Percentiles rank a stretch among this genome's conserved stretches.
phyloP scores from a whole-genome alignment of 2,113 vertebrate species.

The Marmota flaviventris region DNA sequence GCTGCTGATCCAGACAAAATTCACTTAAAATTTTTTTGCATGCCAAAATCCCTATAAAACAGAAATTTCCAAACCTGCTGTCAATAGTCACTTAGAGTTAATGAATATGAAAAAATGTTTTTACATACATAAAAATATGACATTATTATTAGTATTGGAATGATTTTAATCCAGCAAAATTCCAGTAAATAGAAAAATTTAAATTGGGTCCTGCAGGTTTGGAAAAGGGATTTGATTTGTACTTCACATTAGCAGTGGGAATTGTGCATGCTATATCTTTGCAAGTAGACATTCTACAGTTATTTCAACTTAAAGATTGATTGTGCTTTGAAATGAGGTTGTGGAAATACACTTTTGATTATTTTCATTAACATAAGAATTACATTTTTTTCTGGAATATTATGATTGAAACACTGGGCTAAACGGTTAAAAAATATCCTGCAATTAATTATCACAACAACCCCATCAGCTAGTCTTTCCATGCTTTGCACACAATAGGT shows the following conservation, averaged over 20 bases:
- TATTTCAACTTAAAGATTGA: conserved; percentile 42
- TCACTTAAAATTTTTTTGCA: conserved; percentile 69
- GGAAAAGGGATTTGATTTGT: not conserved
- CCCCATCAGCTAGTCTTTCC: not conserved
- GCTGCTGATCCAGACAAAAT: conserved; percentile 74
- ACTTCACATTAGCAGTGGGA: not conserved
- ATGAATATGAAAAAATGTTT: conserved; percentile 63
- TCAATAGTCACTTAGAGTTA: conserved; percentile 69
- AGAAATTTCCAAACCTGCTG: conserved; percentile 50
- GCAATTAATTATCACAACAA: not conserved
- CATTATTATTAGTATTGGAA: conserved; percentile 69
- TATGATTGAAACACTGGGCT: not conserved
- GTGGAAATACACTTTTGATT: not conserved
- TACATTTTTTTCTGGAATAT: not conserved
- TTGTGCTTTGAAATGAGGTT: not conserved
- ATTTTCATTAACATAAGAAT: not conserved
- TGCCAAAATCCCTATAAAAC: conserved; percentile 66
- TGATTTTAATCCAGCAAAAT: conserved; percentile 66
- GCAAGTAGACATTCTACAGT: not conserved
- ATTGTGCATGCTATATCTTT: not conserved
- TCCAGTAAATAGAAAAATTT: conserved; percentile 48
- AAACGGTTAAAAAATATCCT: not conserved
- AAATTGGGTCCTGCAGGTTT: conserved; percentile 40
- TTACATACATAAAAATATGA: conserved; percentile 56
- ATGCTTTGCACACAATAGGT: not conserved